phyloP scores from a whole-genome alignment of 2,113 vertebrate genomes.

The Ascaphus truei region DNA sequence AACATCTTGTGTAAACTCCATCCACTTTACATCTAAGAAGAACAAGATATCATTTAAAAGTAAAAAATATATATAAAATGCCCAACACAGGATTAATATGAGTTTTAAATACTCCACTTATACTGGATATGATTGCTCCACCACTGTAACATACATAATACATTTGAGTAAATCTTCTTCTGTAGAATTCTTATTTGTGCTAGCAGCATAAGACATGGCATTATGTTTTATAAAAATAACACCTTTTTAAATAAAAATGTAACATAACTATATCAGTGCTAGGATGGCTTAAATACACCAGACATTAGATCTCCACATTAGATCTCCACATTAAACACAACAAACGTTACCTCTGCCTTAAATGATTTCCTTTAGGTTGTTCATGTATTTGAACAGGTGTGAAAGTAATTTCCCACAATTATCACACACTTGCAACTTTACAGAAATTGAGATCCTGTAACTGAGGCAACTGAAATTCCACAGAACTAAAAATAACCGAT shows the following conservation, averaged over 20 bases:
- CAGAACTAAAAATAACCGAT: no score
- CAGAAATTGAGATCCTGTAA: neutral
- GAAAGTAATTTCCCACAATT: neutral
- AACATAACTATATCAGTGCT: neutral
- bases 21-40: conserved; percentile 65
- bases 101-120: conserved; percentile 24
- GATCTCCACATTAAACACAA: conserved; percentile 11
- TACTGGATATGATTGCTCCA: conserved; percentile 16
- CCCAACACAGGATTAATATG: conserved; percentile 26
- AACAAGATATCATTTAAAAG: conserved; percentile 25
- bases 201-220: conserved; percentile 7
- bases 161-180: conserved; percentile 20
- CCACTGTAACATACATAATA: conserved; percentile 22
- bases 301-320: no score
- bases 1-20: conserved; percentile 66
- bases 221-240: conserved; percentile 1
- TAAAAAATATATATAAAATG: conserved; percentile 17
- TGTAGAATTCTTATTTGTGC: neutral
- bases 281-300: no score
- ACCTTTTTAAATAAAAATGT: neutral
- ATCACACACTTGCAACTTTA: conserved; percentile 5
- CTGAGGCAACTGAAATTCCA: neutral
- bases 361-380: neutral
- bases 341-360: neutral
- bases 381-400: conserved; percentile 21